A percentile compares a stretch with the other conserved stretches of the same genome.
These are phyloP conservation scores for Athalia circularis DNA, from an alignment of 2,888 invertebrate species.

Conservation along the genomic window DNA sequence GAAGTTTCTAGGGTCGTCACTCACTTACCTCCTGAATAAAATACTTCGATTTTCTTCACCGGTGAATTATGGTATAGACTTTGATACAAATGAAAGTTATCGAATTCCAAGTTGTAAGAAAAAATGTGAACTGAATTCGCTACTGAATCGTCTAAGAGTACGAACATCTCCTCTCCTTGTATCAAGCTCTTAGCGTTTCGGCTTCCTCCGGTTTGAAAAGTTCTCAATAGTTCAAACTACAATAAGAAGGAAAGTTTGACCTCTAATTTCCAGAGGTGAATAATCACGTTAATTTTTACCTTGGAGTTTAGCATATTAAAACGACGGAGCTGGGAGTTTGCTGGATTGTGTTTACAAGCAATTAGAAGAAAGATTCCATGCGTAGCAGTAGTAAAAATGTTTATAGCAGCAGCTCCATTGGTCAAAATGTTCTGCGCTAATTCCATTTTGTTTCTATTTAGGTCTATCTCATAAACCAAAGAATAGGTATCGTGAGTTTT, in stretches of 20 bases:
- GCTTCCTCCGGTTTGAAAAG: slow-evolving; percentile 59
- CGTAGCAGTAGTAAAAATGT: slow-evolving; percentile 56
- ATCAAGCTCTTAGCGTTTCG: slow-evolving; percentile 59
- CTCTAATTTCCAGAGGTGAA: not conserved
- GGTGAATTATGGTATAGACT: slow-evolving; percentile 59
- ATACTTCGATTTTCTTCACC: slow-evolving; percentile 58
- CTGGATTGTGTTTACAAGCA: slow-evolving; percentile 56
- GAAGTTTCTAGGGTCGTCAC: not conserved
- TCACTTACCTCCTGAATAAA: slow-evolving; percentile 62
- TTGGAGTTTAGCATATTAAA: slow-evolving; percentile 51
- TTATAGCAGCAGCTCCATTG: slow-evolving; percentile 58
- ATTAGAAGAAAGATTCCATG: slow-evolving; percentile 55
- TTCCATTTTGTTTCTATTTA: slow-evolving; percentile 48
- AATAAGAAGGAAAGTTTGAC: not conserved
- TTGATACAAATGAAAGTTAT: slow-evolving; percentile 64
- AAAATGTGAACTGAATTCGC: slow-evolving; percentile 63
- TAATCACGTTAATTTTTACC: slow-evolving; percentile 49
- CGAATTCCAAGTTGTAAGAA: slow-evolving; percentile 54
- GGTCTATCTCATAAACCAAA: slow-evolving; percentile 59
- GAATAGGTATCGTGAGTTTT: slow-evolving; percentile 59
- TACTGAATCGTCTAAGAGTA: slow-evolving; percentile 61
- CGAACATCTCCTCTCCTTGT: slow-evolving; percentile 56
- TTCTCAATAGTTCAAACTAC: slow-evolving; percentile 59
- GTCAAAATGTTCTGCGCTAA: slow-evolving; percentile 59
- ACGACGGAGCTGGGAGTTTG: slow-evolving; percentile 59